These are phyloP conservation scores for Opisthocomus hoazin DNA, from an alignment of 2,113 vertebrate genomes.

Conservation along the genomic window DNA sequence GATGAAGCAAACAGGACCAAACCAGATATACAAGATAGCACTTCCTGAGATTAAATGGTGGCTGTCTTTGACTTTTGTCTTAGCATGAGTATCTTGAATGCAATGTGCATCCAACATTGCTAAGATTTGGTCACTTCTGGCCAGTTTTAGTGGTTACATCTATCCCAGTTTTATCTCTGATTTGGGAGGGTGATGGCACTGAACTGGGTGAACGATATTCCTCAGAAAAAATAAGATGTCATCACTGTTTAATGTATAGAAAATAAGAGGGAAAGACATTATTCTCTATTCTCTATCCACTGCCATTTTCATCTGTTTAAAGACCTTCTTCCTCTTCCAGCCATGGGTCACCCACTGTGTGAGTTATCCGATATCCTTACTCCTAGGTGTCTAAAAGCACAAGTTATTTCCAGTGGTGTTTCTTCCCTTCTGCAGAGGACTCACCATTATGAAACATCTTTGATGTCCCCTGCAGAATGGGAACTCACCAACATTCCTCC, in stretches of 20 bases:
- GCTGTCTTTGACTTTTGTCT: background rate
- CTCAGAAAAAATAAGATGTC: background rate
- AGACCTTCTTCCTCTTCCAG: background rate
- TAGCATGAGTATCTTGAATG: background rate
- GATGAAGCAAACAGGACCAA: background rate
- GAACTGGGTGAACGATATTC: background rate
- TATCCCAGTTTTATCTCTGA: background rate
- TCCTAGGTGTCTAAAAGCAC: background rate
- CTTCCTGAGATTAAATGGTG: background rate
- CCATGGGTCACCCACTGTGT: background rate
- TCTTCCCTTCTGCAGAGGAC: background rate
- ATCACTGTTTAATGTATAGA: background rate
- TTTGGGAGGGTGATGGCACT: background rate
- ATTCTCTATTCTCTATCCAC: background rate
- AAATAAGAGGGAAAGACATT: background rate
- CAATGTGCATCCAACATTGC: fast-evolving
- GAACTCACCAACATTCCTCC: background rate
- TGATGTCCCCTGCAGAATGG: background rate
- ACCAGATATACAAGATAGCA: background rate
- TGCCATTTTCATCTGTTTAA: background rate
- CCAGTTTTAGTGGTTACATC: background rate
- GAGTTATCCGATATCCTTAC: background rate
- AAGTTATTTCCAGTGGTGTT: background rate
- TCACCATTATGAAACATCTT: background rate
- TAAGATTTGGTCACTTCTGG: background rate